Evolutionary conservation across 1,140 invertebrate species (phyloP).

Genomic region (Hermatobates lingyangjiaoensis): DNA sequence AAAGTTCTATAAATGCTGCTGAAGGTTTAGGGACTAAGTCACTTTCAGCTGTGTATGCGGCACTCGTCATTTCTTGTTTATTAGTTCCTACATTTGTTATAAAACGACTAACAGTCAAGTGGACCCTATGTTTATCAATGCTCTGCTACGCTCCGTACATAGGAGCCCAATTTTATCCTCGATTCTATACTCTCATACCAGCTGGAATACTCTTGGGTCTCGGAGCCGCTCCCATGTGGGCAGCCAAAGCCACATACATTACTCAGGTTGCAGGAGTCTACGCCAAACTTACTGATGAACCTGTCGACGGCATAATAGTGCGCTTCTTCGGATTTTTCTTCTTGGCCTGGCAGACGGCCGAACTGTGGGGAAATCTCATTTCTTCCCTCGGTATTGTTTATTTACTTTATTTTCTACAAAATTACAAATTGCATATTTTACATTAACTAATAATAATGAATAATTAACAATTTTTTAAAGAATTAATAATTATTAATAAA

Average conservation of each 20-base stretch:
- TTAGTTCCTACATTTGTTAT: conserved; percentile 81
- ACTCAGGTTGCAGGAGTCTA: conserved; percentile 80
- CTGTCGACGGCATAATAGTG: conserved; percentile 75
- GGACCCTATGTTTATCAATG: conserved; percentile 82
- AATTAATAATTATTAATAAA: no score
- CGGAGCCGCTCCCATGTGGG: conserved; percentile 90
- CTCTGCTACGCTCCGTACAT: conserved; percentile 86
- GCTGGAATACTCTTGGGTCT: conserved; percentile 74
- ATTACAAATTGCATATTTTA: no score
- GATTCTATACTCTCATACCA: conserved; percentile 78
- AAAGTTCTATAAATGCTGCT: conserved; percentile 66
- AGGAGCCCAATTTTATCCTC: conserved; percentile 74
- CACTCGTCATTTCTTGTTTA: conserved; percentile 76
- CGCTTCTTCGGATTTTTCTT: conserved; percentile 97
- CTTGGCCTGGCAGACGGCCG: conserved; percentile 85
- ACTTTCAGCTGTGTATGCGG: conserved; percentile 68
- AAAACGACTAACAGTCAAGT: conserved; percentile 78
- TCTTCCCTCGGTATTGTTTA: conserved; percentile 83
- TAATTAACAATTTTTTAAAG: no score
- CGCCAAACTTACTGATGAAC: conserved; percentile 67
- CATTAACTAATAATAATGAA: no score
- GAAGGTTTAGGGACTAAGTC: conserved; percentile 64
- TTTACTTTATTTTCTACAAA: no score
- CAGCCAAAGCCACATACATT: conserved; percentile 85
- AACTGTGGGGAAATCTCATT: conserved; percentile 88